These are phyloP conservation scores for Entomyzon cyanotis DNA, from an alignment of 2,113 vertebrate species.

Conservation along the genomic window DNA sequence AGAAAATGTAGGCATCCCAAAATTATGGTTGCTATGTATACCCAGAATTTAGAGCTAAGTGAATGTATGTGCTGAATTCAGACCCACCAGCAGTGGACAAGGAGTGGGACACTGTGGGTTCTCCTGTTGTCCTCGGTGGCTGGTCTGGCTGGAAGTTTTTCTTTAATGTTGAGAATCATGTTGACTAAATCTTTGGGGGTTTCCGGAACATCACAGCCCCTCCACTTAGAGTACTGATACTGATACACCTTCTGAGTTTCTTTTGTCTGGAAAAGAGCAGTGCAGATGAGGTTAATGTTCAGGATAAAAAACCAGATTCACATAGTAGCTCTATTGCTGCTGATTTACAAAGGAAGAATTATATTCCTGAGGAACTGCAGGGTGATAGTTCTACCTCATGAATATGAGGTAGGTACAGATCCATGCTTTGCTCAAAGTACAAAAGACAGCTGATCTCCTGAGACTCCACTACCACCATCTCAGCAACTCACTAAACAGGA, in stretches of 20 bases:
- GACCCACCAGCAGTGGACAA: conserved; percentile 90
- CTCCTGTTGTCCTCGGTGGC: conserved; percentile 28
- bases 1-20: background rate
- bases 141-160: conserved; percentile 57
- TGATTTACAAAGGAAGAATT: background rate
- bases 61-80: background rate
- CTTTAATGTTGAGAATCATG: conserved; percentile 81
- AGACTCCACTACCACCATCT: background rate
- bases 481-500: background rate
- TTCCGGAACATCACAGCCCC: conserved; percentile 73
- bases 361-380: background rate
- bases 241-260: conserved; percentile 82
- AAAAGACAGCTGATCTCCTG: background rate
- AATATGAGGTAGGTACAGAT: background rate
- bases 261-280: conserved; percentile 80
- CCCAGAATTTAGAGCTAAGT: background rate
- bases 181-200: conserved; percentile 77
- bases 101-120: conserved; percentile 56
- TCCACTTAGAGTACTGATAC: conserved; percentile 88
- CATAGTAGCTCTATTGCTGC: background rate
- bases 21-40: background rate
- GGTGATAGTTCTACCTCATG: background rate
- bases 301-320: background rate
- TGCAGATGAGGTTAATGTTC: background rate
- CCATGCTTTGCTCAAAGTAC: background rate